Base-by-base conservation (phyloP, 2,797 vertebrate genomes). In the Gambelia wislizenii region DNA sequence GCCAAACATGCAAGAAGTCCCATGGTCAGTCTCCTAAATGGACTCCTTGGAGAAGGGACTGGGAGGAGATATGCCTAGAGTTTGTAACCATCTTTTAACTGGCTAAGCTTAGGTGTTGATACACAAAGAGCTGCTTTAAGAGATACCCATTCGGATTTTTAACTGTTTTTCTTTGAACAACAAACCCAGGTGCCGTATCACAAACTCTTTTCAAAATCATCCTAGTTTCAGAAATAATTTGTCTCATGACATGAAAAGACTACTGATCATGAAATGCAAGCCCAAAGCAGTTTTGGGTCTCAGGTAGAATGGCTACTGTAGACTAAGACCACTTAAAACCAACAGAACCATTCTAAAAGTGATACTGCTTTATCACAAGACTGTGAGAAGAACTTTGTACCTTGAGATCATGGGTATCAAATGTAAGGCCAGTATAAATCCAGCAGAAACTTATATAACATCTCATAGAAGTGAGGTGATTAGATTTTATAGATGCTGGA, bases 401-500 rank as follows among this genome's bases (percentile, higher is more conserved):
- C 36, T 81, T 80, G 59, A 42, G 30, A n/a, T 83, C 49, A 13
- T 36, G 20, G 3, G 2, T n/a, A 6, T 25, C 8, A n/a, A 16
- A 67, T 69, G 18, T 83, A 81, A 12, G 59, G 20, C 54, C 36
- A 61, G 36, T 83, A 47, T 44, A n/a, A n/a, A 44, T 13, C 44
- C 39, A 47, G 42, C 14, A 33, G 16, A 67, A 47, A 47, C 7
- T 67, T 69, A 49, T 47, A 90, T 25, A 80, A 92, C 88, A 86
- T 78, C 75, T 77, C 4, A 0, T 78, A 44, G 49, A 91, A 89
- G 83, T 74, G 0, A 78, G 36, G 13, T 86, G 18, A 84, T 22
- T 79, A 91, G 56, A 27, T 92, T 89, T 82, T 81, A 0, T 49
- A 89, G 86, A 4, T 1, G 79, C 74, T 87, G 44, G 16, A 91